These are phyloP conservation scores for Acanthopleura granulata DNA, from an alignment of 2,888 invertebrate genomes.

Conservation along the genomic window DNA sequence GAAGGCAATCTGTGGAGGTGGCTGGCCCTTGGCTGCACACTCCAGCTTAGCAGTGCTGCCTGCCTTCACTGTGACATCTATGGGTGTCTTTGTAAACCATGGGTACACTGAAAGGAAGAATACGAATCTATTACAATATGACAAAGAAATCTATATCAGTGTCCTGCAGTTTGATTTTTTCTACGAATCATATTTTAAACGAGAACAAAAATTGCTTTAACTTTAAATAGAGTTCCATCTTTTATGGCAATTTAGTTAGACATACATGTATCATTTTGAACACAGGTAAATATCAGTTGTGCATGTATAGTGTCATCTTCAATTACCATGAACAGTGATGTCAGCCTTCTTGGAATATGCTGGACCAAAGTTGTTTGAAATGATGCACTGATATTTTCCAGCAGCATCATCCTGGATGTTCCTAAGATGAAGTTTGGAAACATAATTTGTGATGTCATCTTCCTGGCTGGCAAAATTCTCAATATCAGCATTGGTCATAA, in stretches of 20 bases:
- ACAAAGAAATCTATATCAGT: no score
- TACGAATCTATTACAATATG: no score
- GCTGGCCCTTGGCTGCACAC: slow-evolving; percentile 91
- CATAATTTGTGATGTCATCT: slow-evolving; percentile 59
- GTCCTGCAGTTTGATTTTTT: no score
- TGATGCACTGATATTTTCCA: slow-evolving; percentile 93
- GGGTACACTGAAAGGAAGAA: slow-evolving; percentile 79
- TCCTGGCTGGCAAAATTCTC: slow-evolving; percentile 42
- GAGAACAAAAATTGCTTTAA: no score
- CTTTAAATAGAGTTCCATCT: no score
- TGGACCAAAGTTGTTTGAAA: slow-evolving; percentile 88
- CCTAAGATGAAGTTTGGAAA: slow-evolving; percentile 81
- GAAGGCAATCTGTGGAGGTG: slow-evolving; percentile 76
- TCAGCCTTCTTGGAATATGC: slow-evolving; percentile 89
- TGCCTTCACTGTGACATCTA: slow-evolving; percentile 85
- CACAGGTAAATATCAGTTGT: neutral
- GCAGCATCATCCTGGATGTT: slow-evolving; percentile 85
- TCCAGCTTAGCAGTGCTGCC: slow-evolving; percentile 89
- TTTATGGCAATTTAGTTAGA: no score
- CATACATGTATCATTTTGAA: neutral
- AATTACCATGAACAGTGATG: slow-evolving; percentile 85
- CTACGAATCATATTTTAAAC: no score
- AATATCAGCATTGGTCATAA: slow-evolving; percentile 34
- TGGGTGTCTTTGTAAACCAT: slow-evolving; percentile 85
- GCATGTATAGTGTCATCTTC: neutral